Conservation (phyloP, 2,888 invertebrate species). For the Ctena decussata region DNA sequence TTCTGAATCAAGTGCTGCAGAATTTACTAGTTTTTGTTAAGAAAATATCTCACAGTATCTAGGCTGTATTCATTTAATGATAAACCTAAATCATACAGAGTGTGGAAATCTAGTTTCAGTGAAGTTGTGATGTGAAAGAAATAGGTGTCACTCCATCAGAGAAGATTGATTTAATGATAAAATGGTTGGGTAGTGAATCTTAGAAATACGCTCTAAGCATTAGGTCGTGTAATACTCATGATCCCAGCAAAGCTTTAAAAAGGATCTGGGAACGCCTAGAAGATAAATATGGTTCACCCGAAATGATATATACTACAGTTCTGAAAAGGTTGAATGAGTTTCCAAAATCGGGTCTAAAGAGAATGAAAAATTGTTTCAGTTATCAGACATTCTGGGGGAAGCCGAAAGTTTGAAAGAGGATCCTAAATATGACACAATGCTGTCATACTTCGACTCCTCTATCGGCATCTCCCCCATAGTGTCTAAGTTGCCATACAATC, state of each 20-base stretch:
- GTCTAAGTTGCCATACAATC: slow-evolving; percentile 54
- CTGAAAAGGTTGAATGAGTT: slow-evolving; percentile 50
- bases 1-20: slow-evolving; percentile 6
- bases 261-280: slow-evolving; percentile 53
- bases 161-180: slow-evolving; percentile 38
- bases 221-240: slow-evolving; percentile 35
- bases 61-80: slow-evolving; percentile 51
- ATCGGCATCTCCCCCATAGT: slow-evolving; percentile 58
- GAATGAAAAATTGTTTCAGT: slow-evolving; percentile 44
- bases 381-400: slow-evolving; percentile 47
- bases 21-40: slow-evolving; percentile 39
- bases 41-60: slow-evolving; percentile 54
- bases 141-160: slow-evolving; percentile 36
- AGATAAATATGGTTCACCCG: slow-evolving; percentile 54
- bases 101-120: slow-evolving; percentile 44
- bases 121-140: slow-evolving; percentile 29
- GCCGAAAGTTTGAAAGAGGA: slow-evolving; percentile 53
- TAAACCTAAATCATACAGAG: slow-evolving; percentile 31
- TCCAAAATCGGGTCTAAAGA: slow-evolving; percentile 55
- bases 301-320: slow-evolving; percentile 42
- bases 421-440: slow-evolving; percentile 22
- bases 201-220: slow-evolving; percentile 36
- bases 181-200: slow-evolving; percentile 47
- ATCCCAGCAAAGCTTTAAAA: slow-evolving; percentile 30
- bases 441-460: slow-evolving; percentile 61